Percentiles rank a stretch among this genome's conserved stretches.
phyloP scores from a whole-genome alignment of 2,113 vertebrate species.

The Xenopus laevis region DNA sequence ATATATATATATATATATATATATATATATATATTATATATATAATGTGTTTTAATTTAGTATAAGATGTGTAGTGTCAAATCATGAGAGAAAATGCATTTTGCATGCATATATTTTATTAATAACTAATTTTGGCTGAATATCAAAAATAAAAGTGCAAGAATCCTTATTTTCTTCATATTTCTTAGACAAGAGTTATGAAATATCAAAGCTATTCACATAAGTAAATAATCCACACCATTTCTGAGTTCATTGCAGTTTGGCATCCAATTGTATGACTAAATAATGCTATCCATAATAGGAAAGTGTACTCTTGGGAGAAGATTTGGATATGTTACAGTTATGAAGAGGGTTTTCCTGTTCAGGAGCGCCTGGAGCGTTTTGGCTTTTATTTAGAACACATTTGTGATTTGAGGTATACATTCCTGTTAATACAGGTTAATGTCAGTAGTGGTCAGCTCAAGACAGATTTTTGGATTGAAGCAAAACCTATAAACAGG shows the following conservation, averaged over 20 bases:
- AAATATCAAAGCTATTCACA: constrained; percentile 40
- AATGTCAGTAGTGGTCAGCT: neutral
- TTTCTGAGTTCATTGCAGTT: constrained; percentile 30
- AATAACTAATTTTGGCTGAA: constrained; percentile 11
- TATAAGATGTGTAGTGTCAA: too few relatives aligned
- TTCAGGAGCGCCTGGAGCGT: constrained; percentile 32
- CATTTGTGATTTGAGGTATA: constrained; percentile 9
- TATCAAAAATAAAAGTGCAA: neutral
- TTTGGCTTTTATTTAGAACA: constrained; percentile 20
- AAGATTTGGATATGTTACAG: constrained; percentile 20
- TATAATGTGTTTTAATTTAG: too few relatives aligned
- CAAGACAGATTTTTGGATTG: constrained; percentile 15
- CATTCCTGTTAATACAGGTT: constrained; percentile 4
- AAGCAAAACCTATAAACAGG: neutral
- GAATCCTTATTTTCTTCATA: constrained; percentile 19
- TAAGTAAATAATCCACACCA: constrained; percentile 26
- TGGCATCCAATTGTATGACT: constrained; percentile 25
- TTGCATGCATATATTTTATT: neutral
- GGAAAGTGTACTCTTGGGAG: constrained; percentile 19
- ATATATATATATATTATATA: too few relatives aligned
- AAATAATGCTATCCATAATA: constrained; percentile 20
- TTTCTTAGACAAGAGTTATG: neutral
- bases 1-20: too few relatives aligned
- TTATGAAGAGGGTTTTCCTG: constrained; percentile 36
- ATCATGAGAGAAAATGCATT: too few relatives aligned